Evolutionary conservation across 2,113 vertebrate species (phyloP).

Genomic region (Narcine bancroftii): DNA sequence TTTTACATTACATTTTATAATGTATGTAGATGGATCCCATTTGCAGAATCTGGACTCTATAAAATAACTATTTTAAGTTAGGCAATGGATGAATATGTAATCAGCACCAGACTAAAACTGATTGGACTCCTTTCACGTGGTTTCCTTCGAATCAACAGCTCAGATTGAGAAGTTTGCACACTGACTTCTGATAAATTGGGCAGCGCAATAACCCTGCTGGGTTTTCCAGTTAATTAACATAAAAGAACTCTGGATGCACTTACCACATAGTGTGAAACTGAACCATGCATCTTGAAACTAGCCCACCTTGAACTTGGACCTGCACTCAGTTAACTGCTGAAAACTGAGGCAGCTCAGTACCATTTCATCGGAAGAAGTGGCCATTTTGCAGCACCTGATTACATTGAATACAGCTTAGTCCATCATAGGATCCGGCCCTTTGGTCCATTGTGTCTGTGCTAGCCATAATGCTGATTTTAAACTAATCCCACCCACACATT

Average conservation of each 20-base stretch:
- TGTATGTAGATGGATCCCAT: not conserved
- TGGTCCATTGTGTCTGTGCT: no score
- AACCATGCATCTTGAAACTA: not conserved
- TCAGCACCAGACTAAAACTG: not conserved
- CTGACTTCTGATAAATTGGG: not conserved
- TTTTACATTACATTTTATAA: not conserved
- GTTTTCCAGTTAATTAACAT: not conserved
- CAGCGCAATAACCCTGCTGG: not conserved
- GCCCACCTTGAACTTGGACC: not conserved
- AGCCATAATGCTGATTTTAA: no score
- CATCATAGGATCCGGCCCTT: no score
- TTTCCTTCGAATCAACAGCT: not conserved
- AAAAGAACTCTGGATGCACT: not conserved
- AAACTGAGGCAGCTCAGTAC: not conserved
- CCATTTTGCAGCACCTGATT: not conserved
- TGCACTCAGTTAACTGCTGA: not conserved
- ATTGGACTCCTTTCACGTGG: not conserved
- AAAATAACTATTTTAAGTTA: not conserved
- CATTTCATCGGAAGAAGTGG: not conserved
- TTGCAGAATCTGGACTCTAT: not conserved
- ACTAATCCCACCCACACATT: no score
- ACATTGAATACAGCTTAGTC: no score
- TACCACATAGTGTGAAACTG: not conserved
- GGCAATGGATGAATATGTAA: not conserved
- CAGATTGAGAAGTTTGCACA: not conserved